Conservation (phyloP, 2,113 vertebrate genomes). For the Crotalus viridis region DNA sequence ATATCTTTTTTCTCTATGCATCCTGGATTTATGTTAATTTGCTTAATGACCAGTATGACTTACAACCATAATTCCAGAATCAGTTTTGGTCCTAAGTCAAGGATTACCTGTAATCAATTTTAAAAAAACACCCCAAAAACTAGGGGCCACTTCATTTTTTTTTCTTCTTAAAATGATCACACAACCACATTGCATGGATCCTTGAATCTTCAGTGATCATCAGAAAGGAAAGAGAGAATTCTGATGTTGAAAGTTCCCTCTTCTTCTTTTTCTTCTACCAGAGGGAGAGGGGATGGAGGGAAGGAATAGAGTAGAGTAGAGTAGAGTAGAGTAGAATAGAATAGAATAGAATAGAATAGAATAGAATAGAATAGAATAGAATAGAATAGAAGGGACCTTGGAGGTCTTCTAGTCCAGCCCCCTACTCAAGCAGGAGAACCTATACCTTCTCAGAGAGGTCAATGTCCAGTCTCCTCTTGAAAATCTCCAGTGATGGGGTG, state of each 20-base stretch:
- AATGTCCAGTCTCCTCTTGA: too few relatives aligned
- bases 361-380: too few relatives aligned
- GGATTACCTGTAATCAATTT: background rate
- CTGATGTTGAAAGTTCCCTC: background rate
- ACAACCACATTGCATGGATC: too few relatives aligned
- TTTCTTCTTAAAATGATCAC: background rate
- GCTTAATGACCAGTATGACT: background rate
- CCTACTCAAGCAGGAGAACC: too few relatives aligned
- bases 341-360: too few relatives aligned
- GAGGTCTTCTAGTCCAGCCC: too few relatives aligned
- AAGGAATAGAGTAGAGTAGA: background rate
- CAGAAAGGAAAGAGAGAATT: background rate
- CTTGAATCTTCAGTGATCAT: background rate
- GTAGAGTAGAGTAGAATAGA: too few relatives aligned
- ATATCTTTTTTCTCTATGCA: background rate
- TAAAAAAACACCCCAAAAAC: background rate
- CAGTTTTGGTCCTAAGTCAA: background rate
- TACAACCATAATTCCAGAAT: background rate
- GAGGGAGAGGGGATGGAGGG: background rate
- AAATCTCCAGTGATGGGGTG: too few relatives aligned
- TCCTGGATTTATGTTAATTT: background rate
- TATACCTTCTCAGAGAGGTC: too few relatives aligned
- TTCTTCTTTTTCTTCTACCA: background rate
- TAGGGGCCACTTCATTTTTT: background rate
- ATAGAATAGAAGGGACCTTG: too few relatives aligned